Evolutionary conservation across 2,888 invertebrate species (phyloP), one percentile per base, ranked within the genome.

Genomic region (Lasioglossum calceatum): DNA sequence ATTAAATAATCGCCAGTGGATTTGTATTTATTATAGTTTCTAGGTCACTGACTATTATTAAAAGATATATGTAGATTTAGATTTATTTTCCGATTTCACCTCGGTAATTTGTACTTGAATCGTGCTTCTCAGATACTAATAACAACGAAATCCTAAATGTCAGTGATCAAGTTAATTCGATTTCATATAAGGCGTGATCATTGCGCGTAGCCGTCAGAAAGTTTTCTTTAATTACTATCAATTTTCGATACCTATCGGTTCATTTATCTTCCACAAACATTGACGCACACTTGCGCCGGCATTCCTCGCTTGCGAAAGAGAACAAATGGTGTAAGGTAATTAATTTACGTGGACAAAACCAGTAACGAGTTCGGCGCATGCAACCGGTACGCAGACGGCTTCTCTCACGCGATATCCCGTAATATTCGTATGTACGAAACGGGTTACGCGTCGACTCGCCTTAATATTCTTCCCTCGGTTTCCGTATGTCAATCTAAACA

Each of bases 281-380:
- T 50, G 61, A 79, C 44, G 39, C 64, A 19, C 44, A 67, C 39
- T 67, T 47, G 70, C 76, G 44, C 47, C 70, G 47, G 80, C 72
- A 70, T 84, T 88, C 64, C 77, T 77, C 50, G 74, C 70, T 42
- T 73, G 61, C 73, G 79, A 90, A 90, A 88, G 89, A 86, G 91
- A 91, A 89, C 88, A 90, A 89, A 88, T 81, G 84, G 84, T 82
- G 88, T 74, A 85, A 86, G 87, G 88, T 93, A 93, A 93, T 93
- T 93, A 93, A 93, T 93, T 93, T 92, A 92, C 92, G 90, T 89
- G 91, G 93, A 93, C 93, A 93, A 93, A 93, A 92, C 90, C 92
- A 92, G 92, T 93, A 93, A 93, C 92, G 93, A 93, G 93, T 92
- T 90, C 64, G 87, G 86, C 80, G 91, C 94, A 93, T 93, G 93